Evolutionary conservation across 2,888 invertebrate genomes (phyloP).

Genomic region (Chloromyia formosa): DNA sequence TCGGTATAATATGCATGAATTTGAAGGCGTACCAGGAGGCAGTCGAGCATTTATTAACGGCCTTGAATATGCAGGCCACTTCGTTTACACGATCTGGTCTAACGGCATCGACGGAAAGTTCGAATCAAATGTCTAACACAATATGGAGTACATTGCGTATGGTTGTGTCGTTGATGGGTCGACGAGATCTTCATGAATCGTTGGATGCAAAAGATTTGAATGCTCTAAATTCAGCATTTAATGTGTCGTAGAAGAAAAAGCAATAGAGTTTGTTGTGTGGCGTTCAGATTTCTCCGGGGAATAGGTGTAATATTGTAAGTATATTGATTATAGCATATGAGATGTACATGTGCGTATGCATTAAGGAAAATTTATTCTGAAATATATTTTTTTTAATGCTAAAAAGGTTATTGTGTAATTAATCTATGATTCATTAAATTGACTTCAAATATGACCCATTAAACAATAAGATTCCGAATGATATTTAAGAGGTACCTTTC

Average conservation of each 20-base stretch:
- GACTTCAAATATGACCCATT: too few relatives aligned
- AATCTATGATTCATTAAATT: too few relatives aligned
- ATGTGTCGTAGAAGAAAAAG: conserved; percentile 43
- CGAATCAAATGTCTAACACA: conserved; percentile 81
- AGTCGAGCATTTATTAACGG: conserved; percentile 92
- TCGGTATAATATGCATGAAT: conserved; percentile 98
- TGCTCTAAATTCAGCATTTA: conserved; percentile 69
- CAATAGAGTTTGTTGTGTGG: not conserved
- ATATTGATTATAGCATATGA: not conserved
- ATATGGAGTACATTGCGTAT: conserved; percentile 95
- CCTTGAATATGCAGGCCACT: conserved; percentile 88
- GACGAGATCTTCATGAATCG: conserved; percentile 70
- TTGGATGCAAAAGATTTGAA: conserved; percentile 71
- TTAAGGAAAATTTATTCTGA: not conserved
- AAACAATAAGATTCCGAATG: too few relatives aligned
- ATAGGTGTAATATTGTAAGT: not conserved
- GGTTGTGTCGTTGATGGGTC: conserved; percentile 83
- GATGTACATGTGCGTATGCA: not conserved
- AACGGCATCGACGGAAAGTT: conserved; percentile 61
- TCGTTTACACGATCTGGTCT: conserved; percentile 67
- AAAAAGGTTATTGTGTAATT: too few relatives aligned
- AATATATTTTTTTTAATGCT: not conserved
- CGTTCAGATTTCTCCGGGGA: not conserved
- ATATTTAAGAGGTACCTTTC: too few relatives aligned
- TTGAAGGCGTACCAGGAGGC: conserved; percentile 94